phyloP scores from a whole-genome alignment of 2,888 invertebrate genomes.

The Agrilus mali region DNA sequence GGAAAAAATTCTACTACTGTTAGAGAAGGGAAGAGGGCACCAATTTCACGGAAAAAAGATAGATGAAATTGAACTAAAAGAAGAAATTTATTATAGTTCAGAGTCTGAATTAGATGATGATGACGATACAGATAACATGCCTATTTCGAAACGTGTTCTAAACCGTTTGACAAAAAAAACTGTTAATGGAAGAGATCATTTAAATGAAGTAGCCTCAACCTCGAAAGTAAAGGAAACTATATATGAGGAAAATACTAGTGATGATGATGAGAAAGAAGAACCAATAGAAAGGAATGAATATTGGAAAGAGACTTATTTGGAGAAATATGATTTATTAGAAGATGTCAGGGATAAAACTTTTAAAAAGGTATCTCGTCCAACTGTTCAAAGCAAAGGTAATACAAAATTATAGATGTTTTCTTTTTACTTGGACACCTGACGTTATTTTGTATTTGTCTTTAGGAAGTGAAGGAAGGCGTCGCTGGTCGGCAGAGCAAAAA shows the following conservation, averaged over 20 bases:
- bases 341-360: too few relatives aligned
- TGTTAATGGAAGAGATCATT: too few relatives aligned
- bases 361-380: not conserved
- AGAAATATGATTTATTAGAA: too few relatives aligned
- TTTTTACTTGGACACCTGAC: too few relatives aligned
- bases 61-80: conserved; percentile 3
- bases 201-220: too few relatives aligned
- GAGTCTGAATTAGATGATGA: conserved; percentile 4
- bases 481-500: conserved; percentile 5
- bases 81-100: conserved; percentile 6
- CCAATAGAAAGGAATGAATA: too few relatives aligned
- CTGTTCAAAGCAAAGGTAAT: too few relatives aligned
- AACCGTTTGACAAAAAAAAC: not conserved
- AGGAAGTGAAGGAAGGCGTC: not conserved
- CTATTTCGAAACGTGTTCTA: not conserved
- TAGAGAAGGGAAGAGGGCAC: conserved; percentile 6
- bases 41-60: conserved; percentile 6
- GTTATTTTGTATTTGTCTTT: not conserved
- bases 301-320: too few relatives aligned
- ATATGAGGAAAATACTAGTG: too few relatives aligned
- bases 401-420: too few relatives aligned
- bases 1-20: conserved; percentile 4
- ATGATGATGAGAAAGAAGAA: too few relatives aligned
- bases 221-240: too few relatives aligned
- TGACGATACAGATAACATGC: not conserved